Percentiles rank a stretch among this genome's conserved stretches.
phyloP scores from a whole-genome alignment of 2,888 invertebrate species.

The Orchesella flavescens region DNA sequence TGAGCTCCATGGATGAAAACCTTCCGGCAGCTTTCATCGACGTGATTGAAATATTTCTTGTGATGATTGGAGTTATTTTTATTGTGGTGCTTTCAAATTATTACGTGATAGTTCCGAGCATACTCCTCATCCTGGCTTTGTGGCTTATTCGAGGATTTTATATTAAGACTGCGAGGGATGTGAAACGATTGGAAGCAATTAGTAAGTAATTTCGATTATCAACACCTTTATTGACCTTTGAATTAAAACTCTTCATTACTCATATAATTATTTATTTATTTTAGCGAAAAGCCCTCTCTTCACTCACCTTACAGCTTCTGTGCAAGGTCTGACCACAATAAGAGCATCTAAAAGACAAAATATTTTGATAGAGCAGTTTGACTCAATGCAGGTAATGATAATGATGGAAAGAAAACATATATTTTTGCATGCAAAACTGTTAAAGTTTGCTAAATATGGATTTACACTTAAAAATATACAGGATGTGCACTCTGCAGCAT shows the following conservation, averaged over 20 bases:
- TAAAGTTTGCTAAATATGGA: too few species aligned
- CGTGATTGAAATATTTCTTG: slow-evolving; percentile 78
- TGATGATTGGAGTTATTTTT: slow-evolving; percentile 76
- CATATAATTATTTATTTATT: slow-evolving; percentile 58
- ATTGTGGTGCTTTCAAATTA: slow-evolving; percentile 75
- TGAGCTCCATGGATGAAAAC: slow-evolving; percentile 85
- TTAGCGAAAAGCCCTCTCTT: slow-evolving; percentile 94
- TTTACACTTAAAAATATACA: too few species aligned
- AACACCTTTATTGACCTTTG: neutral
- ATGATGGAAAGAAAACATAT: too few species aligned
- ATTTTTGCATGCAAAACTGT: too few species aligned
- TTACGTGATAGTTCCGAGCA: slow-evolving; percentile 41
- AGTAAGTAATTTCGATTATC: slow-evolving; percentile 31
- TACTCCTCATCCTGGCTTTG: slow-evolving; percentile 35
- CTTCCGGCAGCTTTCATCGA: slow-evolving; percentile 75
- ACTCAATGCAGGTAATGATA: slow-evolving; percentile 77
- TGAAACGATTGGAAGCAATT: slow-evolving; percentile 58
- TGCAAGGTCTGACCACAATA: slow-evolving; percentile 93
- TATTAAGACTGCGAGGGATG: slow-evolving; percentile 53
- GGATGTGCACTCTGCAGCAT: slow-evolving; percentile 86
- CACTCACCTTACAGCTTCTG: slow-evolving; percentile 89
- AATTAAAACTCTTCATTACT: neutral
- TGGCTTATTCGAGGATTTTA: slow-evolving; percentile 56
- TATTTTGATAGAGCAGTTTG: slow-evolving; percentile 85
- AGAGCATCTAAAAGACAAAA: slow-evolving; percentile 89